phyloP scores from a whole-genome alignment of 2,888 invertebrate species.

The Quadroppia sp. region DNA sequence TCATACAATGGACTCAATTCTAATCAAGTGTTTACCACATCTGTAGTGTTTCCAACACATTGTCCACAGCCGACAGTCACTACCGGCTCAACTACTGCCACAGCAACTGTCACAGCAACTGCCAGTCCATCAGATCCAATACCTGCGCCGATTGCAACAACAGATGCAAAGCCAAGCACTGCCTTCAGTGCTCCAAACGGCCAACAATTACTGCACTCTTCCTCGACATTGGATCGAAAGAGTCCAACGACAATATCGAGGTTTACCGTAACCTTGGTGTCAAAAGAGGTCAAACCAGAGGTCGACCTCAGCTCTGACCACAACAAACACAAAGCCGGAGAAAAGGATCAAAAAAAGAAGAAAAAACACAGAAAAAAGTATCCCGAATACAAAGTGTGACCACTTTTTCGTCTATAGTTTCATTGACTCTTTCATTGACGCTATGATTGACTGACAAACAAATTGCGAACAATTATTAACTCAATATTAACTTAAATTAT shows the following conservation, averaged over 20 bases:
- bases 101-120: conserved; percentile 35
- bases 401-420: not conserved
- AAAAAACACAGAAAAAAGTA: conserved; percentile 14
- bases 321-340: not conserved
- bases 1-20: conserved; percentile 14
- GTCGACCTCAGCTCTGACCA: not conserved
- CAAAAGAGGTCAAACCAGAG: conserved; percentile 7
- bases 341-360: not conserved
- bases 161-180: conserved; percentile 30
- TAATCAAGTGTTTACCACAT: conserved; percentile 25
- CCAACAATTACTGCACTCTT: conserved; percentile 41
- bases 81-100: conserved; percentile 31
- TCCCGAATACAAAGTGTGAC: conserved; percentile 23
- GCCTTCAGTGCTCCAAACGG: conserved; percentile 25
- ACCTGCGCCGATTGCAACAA: conserved; percentile 27
- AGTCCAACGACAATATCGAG: conserved; percentile 40
- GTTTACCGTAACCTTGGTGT: conserved; percentile 40
- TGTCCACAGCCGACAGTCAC: conserved; percentile 33
- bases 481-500: conserved; percentile 29
- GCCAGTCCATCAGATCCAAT: conserved; percentile 30
- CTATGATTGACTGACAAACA: conserved; percentile 6
- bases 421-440: not conserved
- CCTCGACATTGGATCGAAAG: conserved; percentile 40
- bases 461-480: conserved; percentile 32
- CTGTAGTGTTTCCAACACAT: conserved; percentile 22